phyloP scores from a whole-genome alignment of 2,797 vertebrate genomes.

The Carduelis carduelis region DNA sequence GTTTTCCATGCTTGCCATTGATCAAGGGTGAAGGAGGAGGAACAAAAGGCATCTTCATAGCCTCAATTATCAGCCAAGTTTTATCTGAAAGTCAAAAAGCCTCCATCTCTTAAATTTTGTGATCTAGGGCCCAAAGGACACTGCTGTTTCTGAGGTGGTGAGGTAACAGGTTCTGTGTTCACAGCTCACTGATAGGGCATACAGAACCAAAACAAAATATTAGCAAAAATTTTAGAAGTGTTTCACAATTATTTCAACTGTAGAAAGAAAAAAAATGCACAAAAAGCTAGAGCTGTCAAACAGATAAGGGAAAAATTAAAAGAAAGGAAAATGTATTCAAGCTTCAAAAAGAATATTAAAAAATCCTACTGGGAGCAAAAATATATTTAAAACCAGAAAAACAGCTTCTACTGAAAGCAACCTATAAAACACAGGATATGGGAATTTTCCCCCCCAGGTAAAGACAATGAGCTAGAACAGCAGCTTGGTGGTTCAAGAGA shows the following conservation, averaged over 20 bases:
- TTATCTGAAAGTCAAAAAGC: background rate
- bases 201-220: background rate
- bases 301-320: background rate
- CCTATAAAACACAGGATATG: background rate
- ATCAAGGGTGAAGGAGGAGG: background rate
- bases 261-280: background rate
- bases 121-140: background rate
- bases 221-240: background rate
- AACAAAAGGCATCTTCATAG: background rate
- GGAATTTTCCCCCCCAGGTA: background rate
- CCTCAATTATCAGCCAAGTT: background rate
- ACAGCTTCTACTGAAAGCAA: background rate
- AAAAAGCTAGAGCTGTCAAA: background rate
- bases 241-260: background rate
- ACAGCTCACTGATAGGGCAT: background rate
- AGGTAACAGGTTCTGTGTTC: background rate
- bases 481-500: background rate
- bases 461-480: background rate
- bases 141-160: background rate
- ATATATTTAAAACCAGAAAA: background rate
- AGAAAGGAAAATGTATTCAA: background rate
- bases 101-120: background rate
- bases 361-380: background rate
- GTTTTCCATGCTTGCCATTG: background rate
- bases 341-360: constrained; percentile 13